Evolutionary conservation across 2,888 invertebrate species (phyloP).

Genomic region (Fabriciana adippe): DNA sequence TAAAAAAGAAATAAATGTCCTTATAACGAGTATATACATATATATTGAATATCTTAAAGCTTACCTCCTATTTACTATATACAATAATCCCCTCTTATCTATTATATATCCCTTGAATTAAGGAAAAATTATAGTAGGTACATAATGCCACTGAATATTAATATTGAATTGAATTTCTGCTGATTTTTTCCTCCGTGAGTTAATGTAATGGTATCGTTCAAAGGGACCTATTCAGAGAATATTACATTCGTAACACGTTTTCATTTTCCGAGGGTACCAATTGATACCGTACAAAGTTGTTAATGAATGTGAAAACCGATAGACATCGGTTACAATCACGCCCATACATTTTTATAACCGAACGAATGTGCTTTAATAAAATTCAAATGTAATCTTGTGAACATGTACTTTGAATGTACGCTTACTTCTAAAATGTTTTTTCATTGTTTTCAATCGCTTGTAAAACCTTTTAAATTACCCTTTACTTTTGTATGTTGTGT

Average conservation of each 20-base stretch:
- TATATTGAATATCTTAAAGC: neutral
- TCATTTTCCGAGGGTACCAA: constrained; percentile 38
- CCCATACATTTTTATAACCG: constrained; percentile 28
- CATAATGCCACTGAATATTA: constrained; percentile 18
- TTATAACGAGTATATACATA: no score
- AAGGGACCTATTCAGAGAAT: constrained; percentile 30
- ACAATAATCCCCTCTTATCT: neutral
- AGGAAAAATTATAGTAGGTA: neutral
- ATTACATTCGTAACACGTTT: constrained; percentile 40
- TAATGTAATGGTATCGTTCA: constrained; percentile 35
- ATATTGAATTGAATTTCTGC: constrained; percentile 29
- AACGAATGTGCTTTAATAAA: constrained; percentile 23
- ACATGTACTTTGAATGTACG: constrained; percentile 9
- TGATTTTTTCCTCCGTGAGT: constrained; percentile 30
- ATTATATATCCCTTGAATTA: neutral
- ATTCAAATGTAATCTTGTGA: constrained; percentile 22
- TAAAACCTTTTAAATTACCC: constrained; percentile 56
- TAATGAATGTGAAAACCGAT: constrained; percentile 37
- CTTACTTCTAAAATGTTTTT: neutral
- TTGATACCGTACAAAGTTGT: constrained; percentile 37
- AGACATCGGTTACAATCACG: constrained; percentile 27
- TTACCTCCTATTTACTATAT: neutral
- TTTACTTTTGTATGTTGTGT: neutral
- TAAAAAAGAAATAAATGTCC: no score
- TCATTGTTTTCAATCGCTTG: constrained; percentile 48